Percentiles rank a stretch among this genome's conserved stretches.
phyloP scores from a whole-genome alignment of 2,888 invertebrate genomes.

The Idaea aversata region DNA sequence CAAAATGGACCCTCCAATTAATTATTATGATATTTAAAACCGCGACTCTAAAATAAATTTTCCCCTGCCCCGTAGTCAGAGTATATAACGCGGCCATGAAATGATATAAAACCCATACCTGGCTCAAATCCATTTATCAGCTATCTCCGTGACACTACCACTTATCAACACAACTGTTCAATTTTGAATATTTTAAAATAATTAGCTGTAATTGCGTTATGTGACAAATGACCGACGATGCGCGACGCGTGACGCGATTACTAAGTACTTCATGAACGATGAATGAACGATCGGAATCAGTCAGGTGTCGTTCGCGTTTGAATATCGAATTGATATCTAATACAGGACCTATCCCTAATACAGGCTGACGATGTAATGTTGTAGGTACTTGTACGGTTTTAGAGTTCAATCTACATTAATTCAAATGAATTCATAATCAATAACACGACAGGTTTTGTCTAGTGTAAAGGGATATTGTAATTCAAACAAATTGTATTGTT shows the following conservation, averaged over 20 bases:
- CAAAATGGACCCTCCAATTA: no score
- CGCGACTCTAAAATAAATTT: no score
- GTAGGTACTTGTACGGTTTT: neutral
- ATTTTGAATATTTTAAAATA: neutral
- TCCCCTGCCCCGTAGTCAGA: no score
- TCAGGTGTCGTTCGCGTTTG: neutral
- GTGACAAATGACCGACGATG: neutral
- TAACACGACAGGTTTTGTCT: no score
- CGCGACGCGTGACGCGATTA: neutral
- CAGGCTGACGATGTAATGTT: neutral
- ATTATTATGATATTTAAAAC: no score
- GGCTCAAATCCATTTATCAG: conserved; percentile 52
- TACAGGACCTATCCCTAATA: neutral
- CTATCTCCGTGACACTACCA: conserved; percentile 11
- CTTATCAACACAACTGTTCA: neutral
- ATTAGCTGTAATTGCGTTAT: neutral
- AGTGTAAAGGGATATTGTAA: no score
- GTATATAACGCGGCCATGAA: no score
- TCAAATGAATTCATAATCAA: neutral
- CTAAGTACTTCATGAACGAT: neutral
- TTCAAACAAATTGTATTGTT: no score
- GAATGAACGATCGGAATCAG: neutral
- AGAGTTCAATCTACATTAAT: neutral
- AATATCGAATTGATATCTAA: neutral
- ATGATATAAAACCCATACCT: conserved; percentile 40